These are phyloP conservation scores for Rhynchotus rufescens DNA, from an alignment of 2,797 vertebrate genomes.

Conservation along the genomic window DNA sequence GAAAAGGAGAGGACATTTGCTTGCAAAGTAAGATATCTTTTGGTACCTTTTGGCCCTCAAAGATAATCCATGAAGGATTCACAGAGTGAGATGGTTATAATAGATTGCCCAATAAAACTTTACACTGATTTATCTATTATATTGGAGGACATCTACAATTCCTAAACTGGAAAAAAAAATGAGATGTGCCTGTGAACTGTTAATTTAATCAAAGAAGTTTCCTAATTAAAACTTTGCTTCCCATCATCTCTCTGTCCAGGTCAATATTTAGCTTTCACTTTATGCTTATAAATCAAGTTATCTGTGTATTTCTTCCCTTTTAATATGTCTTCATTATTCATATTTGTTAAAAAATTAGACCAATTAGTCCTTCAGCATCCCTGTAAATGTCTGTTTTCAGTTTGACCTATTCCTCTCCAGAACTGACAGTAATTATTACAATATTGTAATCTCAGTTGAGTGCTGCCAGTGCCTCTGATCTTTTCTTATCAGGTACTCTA, in stretches of 20 bases:
- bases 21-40: background rate
- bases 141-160: background rate
- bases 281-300: background rate
- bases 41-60: background rate
- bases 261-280: slow-evolving; percentile 5
- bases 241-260: background rate
- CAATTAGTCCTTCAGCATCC: background rate
- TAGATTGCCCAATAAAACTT: background rate
- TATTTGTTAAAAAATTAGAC: background rate
- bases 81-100: background rate
- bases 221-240: background rate
- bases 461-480: background rate
- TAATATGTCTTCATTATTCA: background rate
- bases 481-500: background rate
- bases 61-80: background rate
- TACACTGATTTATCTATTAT: background rate
- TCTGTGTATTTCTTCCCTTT: background rate
- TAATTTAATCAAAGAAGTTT: background rate
- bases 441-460: background rate
- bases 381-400: background rate
- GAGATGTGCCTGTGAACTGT: background rate
- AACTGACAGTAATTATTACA: background rate
- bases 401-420: background rate
- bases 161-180: background rate
- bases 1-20: background rate